Base-by-base conservation (phyloP, 2,888 invertebrate genomes). In the Rhopalosiphum nymphaeae region DNA sequence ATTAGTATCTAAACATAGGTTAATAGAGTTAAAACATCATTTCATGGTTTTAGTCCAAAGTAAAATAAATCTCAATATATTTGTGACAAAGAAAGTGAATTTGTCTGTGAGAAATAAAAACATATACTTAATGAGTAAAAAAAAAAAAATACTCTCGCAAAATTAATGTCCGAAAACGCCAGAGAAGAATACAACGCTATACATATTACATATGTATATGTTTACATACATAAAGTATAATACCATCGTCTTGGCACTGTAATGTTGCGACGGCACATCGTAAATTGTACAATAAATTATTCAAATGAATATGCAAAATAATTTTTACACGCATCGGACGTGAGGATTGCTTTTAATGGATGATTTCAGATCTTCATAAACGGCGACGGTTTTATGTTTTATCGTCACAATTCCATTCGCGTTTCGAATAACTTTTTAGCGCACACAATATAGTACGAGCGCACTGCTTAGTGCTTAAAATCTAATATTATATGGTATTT, bases 261-360 rank as follows among this genome's bases (percentile, higher is more conserved):
- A 46, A n/a, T n/a, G 13, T 26, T n/a, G 49, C 11, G 9, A 90
- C n/a, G 10, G 46, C 49, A 61, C 13, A 61, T 61, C 61, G 29
- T 44, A 78, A 44, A 61, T 61, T 90, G 21, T n/a, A 61, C 29
- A 44, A 49, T 67, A 90, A 49, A 78, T 90, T 90, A 78, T 90
- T 90, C 36, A 49, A 67, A 90, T 90, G 49, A 67, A 78, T 67
- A 49, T 90, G 67, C 90, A 67, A 90, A 90, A 90, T 67, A 67
- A 49, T 49, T 90, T 90, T 46, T 67, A 67, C 67, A 46, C 36
- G 36, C n/a, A 67, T 49, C 42, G 57, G 25, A 36, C 49, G 78
- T 78, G 78, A 78, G 78, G 78, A 78, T 78, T 78, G 78, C 78
- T 67, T 90, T 90, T 67, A 49, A 49, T 67, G 67, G 61, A 4